A percentile compares a stretch with the other conserved stretches of the same genome.
phyloP scores from a whole-genome alignment of 2,888 invertebrate genomes.

The Galeopsomyia nigrocyanea region DNA sequence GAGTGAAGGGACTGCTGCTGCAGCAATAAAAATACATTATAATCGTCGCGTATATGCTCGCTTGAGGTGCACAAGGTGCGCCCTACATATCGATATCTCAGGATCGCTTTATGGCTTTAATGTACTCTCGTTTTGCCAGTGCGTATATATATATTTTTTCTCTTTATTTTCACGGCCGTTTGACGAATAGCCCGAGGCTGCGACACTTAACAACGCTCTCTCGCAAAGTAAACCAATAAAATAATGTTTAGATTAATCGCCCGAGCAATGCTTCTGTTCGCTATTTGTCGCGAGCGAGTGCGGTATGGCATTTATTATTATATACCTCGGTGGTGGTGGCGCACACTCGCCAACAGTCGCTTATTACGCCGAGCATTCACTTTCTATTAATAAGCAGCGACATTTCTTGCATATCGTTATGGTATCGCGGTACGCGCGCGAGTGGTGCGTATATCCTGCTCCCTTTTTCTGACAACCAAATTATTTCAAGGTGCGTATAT shows the following conservation, averaged over 20 bases:
- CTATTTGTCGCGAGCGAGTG: not conserved
- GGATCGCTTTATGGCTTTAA: no score
- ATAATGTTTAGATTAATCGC: constrained; percentile 16
- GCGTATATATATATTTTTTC: not conserved
- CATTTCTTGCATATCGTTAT: constrained; percentile 18
- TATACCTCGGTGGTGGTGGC: not conserved
- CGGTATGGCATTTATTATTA: not conserved
- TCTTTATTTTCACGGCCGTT: not conserved
- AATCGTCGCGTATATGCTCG: not conserved
- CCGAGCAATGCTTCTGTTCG: not conserved
- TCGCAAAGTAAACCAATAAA: not conserved
- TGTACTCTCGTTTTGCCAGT: not conserved
- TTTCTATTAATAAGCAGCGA: constrained; percentile 11
- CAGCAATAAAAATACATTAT: no score
- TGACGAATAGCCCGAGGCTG: constrained; percentile 8
- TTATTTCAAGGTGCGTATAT: not conserved
- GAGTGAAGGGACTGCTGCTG: no score
- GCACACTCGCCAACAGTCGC: not conserved
- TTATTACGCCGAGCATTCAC: not conserved
- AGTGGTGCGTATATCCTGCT: not conserved
- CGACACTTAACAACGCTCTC: not conserved
- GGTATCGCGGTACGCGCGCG: not conserved
- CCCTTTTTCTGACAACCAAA: not conserved
- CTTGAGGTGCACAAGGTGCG: not conserved
- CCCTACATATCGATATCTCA: no score